phyloP scores from a whole-genome alignment of 2,797 vertebrate genomes.

The Prunella strophiata region DNA sequence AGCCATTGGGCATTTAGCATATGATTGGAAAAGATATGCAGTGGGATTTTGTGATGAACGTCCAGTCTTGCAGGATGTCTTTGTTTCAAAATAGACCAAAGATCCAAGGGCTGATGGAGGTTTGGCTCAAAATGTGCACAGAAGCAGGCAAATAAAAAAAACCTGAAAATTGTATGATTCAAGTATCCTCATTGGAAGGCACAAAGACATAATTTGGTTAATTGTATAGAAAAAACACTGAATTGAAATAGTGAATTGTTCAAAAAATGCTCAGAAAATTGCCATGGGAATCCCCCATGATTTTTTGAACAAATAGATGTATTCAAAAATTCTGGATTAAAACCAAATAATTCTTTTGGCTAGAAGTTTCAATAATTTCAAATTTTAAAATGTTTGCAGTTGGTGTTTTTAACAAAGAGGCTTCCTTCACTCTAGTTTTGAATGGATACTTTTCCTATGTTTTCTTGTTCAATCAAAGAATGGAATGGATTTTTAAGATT shows the following conservation, averaged over 20 bases:
- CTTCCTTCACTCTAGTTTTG: neutral
- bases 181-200: neutral
- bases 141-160: neutral
- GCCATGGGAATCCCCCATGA: neutral
- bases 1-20: neutral
- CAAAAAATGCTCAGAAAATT: neutral
- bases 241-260: neutral
- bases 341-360: neutral
- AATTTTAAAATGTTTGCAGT: neutral
- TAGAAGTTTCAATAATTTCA: neutral
- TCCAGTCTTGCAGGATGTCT: neutral
- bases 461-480: neutral
- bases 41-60: neutral
- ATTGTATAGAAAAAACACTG: neutral
- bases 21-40: neutral
- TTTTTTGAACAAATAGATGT: neutral
- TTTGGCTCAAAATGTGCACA: neutral
- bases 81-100: neutral
- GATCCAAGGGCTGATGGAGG: neutral
- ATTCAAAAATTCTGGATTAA: neutral
- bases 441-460: neutral
- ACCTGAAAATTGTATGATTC: neutral
- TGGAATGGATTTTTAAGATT: neutral
- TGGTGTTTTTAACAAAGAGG: neutral
- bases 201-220: neutral